Evolutionary conservation across 2,113 vertebrate genomes (phyloP), one percentile per base, ranked within the genome.

Genomic region (Oreochromis tanganicae): DNA sequence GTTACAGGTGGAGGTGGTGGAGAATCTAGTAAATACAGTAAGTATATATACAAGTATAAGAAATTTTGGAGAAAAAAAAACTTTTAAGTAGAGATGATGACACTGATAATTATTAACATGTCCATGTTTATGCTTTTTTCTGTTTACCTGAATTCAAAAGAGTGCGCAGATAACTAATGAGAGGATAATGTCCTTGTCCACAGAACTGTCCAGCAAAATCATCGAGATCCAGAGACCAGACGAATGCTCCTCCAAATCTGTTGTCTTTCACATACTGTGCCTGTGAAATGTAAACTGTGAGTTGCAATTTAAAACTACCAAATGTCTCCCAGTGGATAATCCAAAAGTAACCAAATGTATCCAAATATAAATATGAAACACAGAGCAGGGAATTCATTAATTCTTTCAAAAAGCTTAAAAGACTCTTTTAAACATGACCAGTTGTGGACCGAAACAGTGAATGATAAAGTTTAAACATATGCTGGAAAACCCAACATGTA

Each of bases 211-310:
- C 97, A 9, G 48, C 24, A 86, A 97, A 97, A 82, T 97, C 97
- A 93, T 97, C 97, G 46, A 97, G 87, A 84, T 97, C 97, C 81
- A 98, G 92, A 80, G 96, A 73, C 96, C 96, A 98, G 66, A 97
- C 73, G 66, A 97, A 96, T 10, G 96, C 97, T n/a, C 97, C 97
- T 80, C 96, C 96, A 91, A 96, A 97, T 2, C 88, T 89, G 38
- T 96, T 95, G 3, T 94, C 84, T 85, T 96, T 97, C 61, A 97
- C 50, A 88, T 96, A 97, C 4, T 87, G 88, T 32, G 94, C 95
- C 97, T 97, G 54, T 52, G 50, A 68, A 78, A 82, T 19, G 82
- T 59, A 19, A 87, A 73, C 13, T 27, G 21, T 73, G 17, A 4
- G 14, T 38, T 50, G 10, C 3, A 27, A 75, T 7, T 79, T 84